Percentiles rank a stretch among this genome's conserved stretches.
Conservation (phyloP, 2,888 invertebrate genomes). For the Calliphora vomitoria region DNA sequence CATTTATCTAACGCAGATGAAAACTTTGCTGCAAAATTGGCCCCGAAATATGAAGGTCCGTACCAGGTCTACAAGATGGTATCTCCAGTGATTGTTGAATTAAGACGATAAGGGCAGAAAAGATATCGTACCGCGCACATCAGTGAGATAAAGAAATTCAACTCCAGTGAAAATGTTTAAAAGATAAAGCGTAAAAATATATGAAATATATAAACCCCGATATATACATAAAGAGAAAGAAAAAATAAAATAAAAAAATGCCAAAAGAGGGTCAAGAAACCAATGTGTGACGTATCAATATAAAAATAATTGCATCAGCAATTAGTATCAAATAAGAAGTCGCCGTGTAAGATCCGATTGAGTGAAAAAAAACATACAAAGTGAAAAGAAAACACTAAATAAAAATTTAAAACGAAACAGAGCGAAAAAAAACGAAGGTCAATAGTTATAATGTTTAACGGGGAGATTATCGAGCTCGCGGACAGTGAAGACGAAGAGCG, state of each 20-base stretch:
- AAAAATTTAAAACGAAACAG: too few species aligned
- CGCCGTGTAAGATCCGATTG: too few species aligned
- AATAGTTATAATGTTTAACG: background rate
- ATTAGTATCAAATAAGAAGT: too few species aligned
- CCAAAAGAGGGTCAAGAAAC: too few species aligned
- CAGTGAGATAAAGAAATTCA: background rate
- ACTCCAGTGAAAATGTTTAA: background rate
- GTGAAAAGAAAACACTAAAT: too few species aligned
- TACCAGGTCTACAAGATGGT: too few species aligned
- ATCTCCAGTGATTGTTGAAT: background rate
- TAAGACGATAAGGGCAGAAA: background rate
- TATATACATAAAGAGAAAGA: background rate
- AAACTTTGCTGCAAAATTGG: slow-evolving; percentile 14
- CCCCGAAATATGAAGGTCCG: too few species aligned
- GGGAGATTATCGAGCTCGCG: background rate
- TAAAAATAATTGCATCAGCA: too few species aligned
- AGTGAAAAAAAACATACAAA: background rate
- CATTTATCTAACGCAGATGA: slow-evolving; percentile 8
- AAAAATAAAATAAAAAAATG: too few species aligned
- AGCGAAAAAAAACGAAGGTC: too few species aligned
- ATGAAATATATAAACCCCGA: background rate
- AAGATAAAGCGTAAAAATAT: background rate
- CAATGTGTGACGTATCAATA: too few species aligned
- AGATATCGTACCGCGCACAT: background rate
- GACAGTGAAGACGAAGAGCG: background rate